phyloP scores from a whole-genome alignment of 2,888 invertebrate species.

The Calameuta idolon region DNA sequence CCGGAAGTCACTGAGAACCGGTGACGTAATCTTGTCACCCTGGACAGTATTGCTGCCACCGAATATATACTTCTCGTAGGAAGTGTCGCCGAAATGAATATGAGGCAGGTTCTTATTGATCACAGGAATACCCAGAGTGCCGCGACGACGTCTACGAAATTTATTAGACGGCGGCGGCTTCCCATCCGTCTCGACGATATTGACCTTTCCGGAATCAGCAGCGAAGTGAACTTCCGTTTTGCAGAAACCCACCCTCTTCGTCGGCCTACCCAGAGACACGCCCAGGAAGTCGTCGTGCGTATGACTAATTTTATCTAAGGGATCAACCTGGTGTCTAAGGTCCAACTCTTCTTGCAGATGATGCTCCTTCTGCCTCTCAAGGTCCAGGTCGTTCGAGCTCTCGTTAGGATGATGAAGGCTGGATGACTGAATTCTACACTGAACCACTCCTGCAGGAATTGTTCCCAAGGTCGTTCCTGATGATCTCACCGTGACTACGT shows the following conservation, averaged over 20 bases:
- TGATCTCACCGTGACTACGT: not conserved
- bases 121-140: conserved; percentile 62
- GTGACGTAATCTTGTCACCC: not conserved
- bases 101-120: conserved; percentile 69
- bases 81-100: conserved; percentile 76
- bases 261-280: conserved; percentile 64
- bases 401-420: not conserved
- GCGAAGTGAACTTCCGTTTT: conserved; percentile 91
- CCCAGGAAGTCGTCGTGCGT: not conserved
- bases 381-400: not conserved
- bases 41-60: conserved; percentile 34
- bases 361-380: not conserved
- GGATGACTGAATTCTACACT: conserved; percentile 1
- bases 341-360: not conserved
- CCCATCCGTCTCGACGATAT: conserved; percentile 88
- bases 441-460: not conserved
- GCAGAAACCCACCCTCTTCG: conserved; percentile 86
- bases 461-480: not conserved
- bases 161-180: conserved; percentile 88
- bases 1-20: no score
- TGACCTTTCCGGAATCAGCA: conserved; percentile 86
- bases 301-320: not conserved
- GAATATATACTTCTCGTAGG: conserved; percentile 67
- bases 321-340: not conserved
- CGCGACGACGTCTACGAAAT: conserved; percentile 76